Conservation (phyloP, 1,140 invertebrate species). For the Ceratina australensis region DNA sequence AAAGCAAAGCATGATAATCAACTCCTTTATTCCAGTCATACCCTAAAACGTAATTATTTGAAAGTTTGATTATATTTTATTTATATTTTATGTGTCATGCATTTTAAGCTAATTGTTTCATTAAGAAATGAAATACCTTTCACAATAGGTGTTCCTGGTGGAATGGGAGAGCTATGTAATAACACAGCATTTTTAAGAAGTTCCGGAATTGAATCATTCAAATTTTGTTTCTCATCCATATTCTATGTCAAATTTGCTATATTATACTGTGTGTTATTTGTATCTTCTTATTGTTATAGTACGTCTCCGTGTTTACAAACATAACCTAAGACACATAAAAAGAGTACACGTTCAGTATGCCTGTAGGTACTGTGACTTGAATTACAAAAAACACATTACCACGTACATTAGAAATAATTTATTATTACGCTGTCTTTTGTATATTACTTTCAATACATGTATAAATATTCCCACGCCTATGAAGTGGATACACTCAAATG, state of each 20-base stretch:
- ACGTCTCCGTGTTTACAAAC: neutral
- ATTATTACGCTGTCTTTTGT: neutral
- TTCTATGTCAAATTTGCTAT: neutral
- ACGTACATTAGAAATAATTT: neutral
- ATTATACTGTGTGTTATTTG: no score
- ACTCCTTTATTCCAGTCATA: conserved; percentile 97
- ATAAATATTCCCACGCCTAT: no score
- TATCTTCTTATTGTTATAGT: neutral
- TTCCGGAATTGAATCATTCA: conserved; percentile 62
- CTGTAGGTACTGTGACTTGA: no score
- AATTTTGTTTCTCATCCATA: conserved; percentile 37
- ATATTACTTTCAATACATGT: neutral
- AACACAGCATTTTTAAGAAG: conserved; percentile 83
- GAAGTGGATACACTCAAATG: no score
- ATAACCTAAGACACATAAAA: conserved; percentile 19
- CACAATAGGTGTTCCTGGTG: conserved; percentile 83
- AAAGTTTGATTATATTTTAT: conserved; percentile 9
- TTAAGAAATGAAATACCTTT: conserved; percentile 74
- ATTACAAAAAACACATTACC: neutral
- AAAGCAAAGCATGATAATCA: conserved; percentile 91
- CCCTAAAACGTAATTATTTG: conserved; percentile 75
- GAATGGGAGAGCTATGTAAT: conserved; percentile 82
- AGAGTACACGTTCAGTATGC: no score
- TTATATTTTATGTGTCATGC: conserved; percentile 1
- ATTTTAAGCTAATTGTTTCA: no score